phyloP scores from a whole-genome alignment of 2,888 invertebrate species.

The Andrena minutula region DNA sequence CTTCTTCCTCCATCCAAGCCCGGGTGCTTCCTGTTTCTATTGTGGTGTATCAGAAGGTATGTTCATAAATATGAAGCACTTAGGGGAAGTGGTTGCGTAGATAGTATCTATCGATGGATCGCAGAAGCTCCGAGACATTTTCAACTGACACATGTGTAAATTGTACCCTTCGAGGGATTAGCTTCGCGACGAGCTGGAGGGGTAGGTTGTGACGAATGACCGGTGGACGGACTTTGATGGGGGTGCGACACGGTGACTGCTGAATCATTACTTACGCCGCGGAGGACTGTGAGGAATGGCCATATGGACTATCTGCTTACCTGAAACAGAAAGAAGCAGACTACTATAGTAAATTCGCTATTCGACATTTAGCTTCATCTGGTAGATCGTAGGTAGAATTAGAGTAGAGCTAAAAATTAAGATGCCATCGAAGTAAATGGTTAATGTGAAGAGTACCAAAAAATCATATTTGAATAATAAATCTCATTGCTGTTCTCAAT shows the following conservation, averaged over 20 bases:
- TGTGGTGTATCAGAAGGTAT: conserved; percentile 15
- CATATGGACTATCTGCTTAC: conserved; percentile 17
- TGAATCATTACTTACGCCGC: conserved; percentile 36
- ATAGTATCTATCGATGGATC: conserved; percentile 26
- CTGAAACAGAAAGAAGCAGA: conserved; percentile 38
- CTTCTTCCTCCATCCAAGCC: neutral
- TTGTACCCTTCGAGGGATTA: conserved; percentile 30
- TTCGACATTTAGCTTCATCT: neutral
- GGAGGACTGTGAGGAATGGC: neutral
- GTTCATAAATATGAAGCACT: conserved; percentile 40
- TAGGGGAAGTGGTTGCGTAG: neutral
- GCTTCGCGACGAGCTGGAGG: neutral
- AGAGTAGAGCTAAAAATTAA: too few relatives aligned
- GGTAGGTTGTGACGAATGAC: conserved; percentile 27
- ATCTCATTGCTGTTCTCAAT: neutral
- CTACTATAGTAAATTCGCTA: neutral
- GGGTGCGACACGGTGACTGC: conserved; percentile 4
- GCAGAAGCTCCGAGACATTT: conserved; percentile 14
- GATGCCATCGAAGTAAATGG: too few relatives aligned
- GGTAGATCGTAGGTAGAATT: neutral
- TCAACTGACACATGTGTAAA: conserved; percentile 26
- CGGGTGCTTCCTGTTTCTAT: conserved; percentile 4
- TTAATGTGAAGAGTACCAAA: neutral
- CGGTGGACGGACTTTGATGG: conserved; percentile 19
- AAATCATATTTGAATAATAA: neutral